Evolutionary conservation across 2,113 vertebrate genomes (phyloP), one percentile per base, ranked within the genome.

Genomic region (Sorex fumeus): DNA sequence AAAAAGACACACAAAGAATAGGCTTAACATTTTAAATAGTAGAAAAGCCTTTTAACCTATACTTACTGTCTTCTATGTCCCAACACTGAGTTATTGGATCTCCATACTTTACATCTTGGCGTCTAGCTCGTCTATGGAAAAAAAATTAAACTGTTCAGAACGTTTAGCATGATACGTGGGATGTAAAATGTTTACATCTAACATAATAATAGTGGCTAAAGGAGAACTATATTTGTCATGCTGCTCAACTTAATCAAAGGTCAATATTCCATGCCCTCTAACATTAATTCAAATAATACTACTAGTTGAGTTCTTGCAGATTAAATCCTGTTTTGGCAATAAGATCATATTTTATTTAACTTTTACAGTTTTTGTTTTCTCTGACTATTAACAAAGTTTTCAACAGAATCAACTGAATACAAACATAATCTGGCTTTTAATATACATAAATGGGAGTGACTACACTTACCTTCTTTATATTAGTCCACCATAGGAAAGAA

Each of bases 81-180:
- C 99, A 99, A 95, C 99, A 99, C 71, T 99, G 99, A 83, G 98
- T 99, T 69, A 99, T 97, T 0, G 99, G 99, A 96, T 99, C 99
- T 67, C 99, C 99, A 3, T 99, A 98, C 95, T 99, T 99, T 74
- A 99, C 98, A 93, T 99, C 99, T 93, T 99, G 99, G 93, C 99
- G 98, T 96, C 99, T 99, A 90, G 99, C 98, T 97, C 99, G 97
- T 96, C 99, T 99, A 67, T 43, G 74, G 87, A 96, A 96, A 97
- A 69, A 91, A 28, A 57, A 95, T 95, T 93, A 92, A 91, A 87
- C 72, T 90, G 87, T 96, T 92, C 89, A 96, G 96, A 96, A 95
- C 79, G 94, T 96, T 30, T 91, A 87, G 72, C 47, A 77, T 88
- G 87, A 71, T 91, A 81, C 36, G 74, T 87, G 74, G 84, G 95